Evolutionary conservation across 2,888 invertebrate species (phyloP).

Genomic region (Cinara cedri): DNA sequence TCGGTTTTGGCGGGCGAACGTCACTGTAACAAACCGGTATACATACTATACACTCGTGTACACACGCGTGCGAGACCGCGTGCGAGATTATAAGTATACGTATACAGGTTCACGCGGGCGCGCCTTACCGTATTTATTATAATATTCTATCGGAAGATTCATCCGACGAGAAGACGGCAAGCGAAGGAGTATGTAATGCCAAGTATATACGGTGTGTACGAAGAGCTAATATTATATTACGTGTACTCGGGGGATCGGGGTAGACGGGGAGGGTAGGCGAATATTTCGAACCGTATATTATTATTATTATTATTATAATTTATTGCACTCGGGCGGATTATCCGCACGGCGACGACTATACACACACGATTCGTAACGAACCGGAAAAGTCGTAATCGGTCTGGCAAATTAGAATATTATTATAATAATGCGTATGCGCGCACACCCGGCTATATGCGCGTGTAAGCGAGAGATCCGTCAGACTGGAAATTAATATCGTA

Average conservation of each 20-base stretch:
- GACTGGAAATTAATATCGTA: conserved; percentile 52
- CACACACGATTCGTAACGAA: conserved; percentile 39
- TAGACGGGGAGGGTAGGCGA: no score
- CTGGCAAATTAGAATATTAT: conserved; percentile 49
- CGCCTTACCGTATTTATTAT: no score
- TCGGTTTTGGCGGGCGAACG: not conserved
- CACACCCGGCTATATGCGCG: no score
- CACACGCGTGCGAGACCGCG: no score
- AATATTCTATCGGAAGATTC: no score
- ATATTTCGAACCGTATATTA: conserved; percentile 36
- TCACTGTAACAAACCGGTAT: no score
- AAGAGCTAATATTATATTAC: not conserved
- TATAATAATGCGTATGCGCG: not conserved
- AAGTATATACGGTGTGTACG: no score
- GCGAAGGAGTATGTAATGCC: no score
- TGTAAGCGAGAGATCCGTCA: conserved; percentile 23
- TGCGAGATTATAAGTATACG: not conserved
- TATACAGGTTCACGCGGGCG: not conserved
- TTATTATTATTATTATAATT: no score
- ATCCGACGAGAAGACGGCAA: no score
- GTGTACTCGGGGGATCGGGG: not conserved
- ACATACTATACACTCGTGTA: no score
- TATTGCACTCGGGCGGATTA: conserved; percentile 32
- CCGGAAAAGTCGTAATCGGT: conserved; percentile 51
- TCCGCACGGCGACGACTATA: not conserved